Base-by-base conservation (phyloP, 2,888 invertebrate genomes). In the Ochropleura leucogaster region DNA sequence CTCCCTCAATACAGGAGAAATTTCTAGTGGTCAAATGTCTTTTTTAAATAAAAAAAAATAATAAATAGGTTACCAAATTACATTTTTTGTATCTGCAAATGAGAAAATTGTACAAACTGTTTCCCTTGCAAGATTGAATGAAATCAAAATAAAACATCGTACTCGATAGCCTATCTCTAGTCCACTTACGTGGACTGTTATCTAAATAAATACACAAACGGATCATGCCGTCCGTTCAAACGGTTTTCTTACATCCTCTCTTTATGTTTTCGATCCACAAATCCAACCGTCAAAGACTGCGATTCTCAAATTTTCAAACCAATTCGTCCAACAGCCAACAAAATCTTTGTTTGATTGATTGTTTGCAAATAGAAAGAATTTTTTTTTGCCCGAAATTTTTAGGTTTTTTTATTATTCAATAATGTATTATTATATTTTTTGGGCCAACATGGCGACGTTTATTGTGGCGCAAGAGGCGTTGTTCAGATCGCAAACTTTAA, bases 221-320 rank as follows among this genome's bases (percentile, higher is more conserved):
- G 51, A 62, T 68, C 40, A 12, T 49, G n/a, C 5, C 63, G 53
- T 57, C 69, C 72, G 69, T 53, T 53, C 14, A 64, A 82, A 80
- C 72, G 67, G 81, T 64, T 70, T 75, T 68, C 57, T 66, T 4
- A 67, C 76, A 76, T 82, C 67, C 84, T 72, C 49, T 64, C 8
- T 30, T 42, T 49, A 46, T 68, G 42, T 64, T 16, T 60, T 66
- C 46, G 47, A 51, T 42, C 66, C 16, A 60, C 20, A 12, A 30
- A 30, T 42, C n/a, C 12, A 55, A 40, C 20, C 10, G 44, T 30
- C 51, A 12, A 49, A 62, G 30, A n/a, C 66, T 60, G 55, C 10
- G 62, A 16, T 8, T 63, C 49, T 72, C 62, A 75, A 84, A 16
- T 8, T 63, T 46, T 72, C 62, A 75, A 84, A 84, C 49, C 5